A percentile compares a stretch with the other conserved stretches of the same genome.
Evolutionary conservation across 2,888 invertebrate species (phyloP).

Genomic region (Anticlea derivata): DNA sequence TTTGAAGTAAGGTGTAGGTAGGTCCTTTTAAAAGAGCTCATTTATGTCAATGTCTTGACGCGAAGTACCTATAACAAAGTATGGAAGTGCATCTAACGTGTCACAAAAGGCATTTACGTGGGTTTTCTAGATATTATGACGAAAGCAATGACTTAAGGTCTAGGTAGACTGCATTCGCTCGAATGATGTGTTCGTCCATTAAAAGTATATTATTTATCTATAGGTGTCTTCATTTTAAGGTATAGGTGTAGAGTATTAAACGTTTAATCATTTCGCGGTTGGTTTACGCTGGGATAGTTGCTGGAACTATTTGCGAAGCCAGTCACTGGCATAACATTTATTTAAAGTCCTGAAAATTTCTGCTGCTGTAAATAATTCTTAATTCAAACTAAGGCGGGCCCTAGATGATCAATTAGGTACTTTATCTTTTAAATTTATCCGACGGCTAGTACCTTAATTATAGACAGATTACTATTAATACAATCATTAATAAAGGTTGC

Average conservation of each 20-base stretch:
- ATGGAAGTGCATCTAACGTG: conserved; percentile 56
- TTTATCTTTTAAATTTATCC: too few relatives aligned
- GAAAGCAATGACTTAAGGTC: conserved; percentile 74
- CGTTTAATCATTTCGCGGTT: conserved; percentile 16
- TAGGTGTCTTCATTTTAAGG: conserved; percentile 65
- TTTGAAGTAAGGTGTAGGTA: too few relatives aligned
- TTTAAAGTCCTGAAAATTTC: too few relatives aligned
- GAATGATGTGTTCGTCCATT: conserved; percentile 83
- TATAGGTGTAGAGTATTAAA: conserved; percentile 24
- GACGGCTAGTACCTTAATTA: too few relatives aligned
- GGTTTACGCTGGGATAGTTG: conserved; percentile 21
- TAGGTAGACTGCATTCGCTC: conserved; percentile 80
- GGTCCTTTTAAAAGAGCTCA: too few relatives aligned
- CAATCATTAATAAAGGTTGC: too few relatives aligned
- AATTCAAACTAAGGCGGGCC: too few relatives aligned
- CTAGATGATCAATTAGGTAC: too few relatives aligned
- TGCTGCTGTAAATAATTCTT: too few relatives aligned
- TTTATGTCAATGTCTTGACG: too few relatives aligned
- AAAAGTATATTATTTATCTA: conserved; percentile 70
- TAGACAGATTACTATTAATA: too few relatives aligned
- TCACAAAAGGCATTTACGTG: conserved; percentile 71
- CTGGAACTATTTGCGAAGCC: background rate
- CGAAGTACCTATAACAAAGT: conserved; percentile 22
- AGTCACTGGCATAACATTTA: background rate
- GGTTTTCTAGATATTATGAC: conserved; percentile 50